phyloP scores from a whole-genome alignment of 2,888 invertebrate genomes.

The Laspeyria flexula region DNA sequence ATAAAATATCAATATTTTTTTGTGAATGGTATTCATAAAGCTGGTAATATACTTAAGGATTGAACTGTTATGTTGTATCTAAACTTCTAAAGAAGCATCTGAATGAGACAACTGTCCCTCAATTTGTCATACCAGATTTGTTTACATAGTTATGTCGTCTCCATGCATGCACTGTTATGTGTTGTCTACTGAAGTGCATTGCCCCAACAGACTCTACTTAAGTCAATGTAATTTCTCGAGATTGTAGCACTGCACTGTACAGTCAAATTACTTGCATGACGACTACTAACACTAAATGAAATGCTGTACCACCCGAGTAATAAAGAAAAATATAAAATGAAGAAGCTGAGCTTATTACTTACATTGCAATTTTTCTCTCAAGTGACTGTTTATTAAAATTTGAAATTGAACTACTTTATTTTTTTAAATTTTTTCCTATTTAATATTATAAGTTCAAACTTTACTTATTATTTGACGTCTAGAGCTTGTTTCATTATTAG shows the following conservation, averaged over 20 bases:
- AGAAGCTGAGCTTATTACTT: background rate
- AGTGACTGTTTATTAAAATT: background rate
- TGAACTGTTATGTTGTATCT: no score
- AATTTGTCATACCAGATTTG: no score
- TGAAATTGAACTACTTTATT: background rate
- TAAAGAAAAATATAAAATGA: background rate
- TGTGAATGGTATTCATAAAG: no score
- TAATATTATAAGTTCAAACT: no score
- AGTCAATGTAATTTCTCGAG: background rate
- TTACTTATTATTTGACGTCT: no score
- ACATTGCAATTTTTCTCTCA: background rate
- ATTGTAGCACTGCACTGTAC: background rate
- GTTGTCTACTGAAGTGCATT: background rate
- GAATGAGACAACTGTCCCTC: no score
- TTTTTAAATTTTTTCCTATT: background rate
- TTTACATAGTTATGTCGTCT: background rate
- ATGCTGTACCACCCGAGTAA: background rate
- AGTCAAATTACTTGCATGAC: background rate
- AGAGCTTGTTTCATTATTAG: no score
- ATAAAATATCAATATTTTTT: no score
- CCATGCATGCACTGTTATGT: background rate
- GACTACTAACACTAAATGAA: background rate
- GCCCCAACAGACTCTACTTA: background rate
- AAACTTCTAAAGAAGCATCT: no score
- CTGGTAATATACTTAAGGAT: no score